These are phyloP conservation scores for Mormyrus hasselquistii DNA, from an alignment of 2,797 vertebrate species.

Conservation along the genomic window DNA sequence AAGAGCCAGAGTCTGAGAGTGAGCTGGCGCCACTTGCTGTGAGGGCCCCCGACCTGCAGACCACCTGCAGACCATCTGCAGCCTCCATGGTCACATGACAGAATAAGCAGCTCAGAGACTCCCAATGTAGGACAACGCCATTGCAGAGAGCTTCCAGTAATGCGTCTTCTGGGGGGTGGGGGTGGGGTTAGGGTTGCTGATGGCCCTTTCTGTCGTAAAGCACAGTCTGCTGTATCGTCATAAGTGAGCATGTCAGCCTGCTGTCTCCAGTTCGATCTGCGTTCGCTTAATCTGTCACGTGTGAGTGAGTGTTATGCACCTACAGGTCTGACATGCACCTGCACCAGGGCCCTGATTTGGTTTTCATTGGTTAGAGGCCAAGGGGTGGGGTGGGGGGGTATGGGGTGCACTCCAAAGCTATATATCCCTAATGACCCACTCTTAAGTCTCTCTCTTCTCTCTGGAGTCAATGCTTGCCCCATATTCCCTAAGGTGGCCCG, in stretches of 20 bases:
- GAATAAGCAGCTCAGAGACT: neutral
- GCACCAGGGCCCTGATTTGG: neutral
- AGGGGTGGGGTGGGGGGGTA: neutral
- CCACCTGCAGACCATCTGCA: neutral
- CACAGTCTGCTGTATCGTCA: neutral
- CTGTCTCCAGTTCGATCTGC: neutral
- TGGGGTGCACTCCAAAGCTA: neutral
- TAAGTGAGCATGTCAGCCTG: neutral
- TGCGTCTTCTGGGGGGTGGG: neutral
- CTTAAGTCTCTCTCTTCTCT: neutral
- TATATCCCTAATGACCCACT: neutral
- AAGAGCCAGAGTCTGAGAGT: neutral
- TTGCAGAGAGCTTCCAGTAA: neutral
- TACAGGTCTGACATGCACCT: neutral
- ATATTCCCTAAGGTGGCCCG: neutral
- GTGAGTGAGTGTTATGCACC: neutral
- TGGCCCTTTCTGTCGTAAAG: neutral
- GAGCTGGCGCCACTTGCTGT: neutral
- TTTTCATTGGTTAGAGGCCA: neutral
- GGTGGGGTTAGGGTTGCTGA: neutral
- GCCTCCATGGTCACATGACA: neutral
- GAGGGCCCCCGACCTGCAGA: neutral
- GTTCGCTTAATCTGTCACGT: neutral
- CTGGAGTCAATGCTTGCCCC: neutral
- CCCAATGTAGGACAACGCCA: neutral